phyloP scores from a whole-genome alignment of 2,888 invertebrate genomes.

The Bedellia somnulentella region DNA sequence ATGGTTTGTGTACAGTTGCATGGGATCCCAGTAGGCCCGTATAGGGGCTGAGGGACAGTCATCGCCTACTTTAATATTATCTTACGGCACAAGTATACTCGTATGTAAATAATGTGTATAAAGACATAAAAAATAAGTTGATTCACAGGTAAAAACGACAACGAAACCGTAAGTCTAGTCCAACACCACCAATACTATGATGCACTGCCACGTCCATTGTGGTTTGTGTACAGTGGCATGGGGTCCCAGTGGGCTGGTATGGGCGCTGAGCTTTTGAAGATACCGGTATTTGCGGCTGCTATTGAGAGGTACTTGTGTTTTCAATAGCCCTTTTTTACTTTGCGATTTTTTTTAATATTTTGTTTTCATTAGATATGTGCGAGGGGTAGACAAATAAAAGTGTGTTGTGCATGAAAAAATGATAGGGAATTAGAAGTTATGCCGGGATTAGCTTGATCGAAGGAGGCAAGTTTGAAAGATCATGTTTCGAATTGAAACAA shows the following conservation, averaged over 20 bases:
- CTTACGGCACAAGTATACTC: no score
- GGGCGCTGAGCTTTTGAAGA: slow-evolving; percentile 62
- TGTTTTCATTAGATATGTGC: no score
- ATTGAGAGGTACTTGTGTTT: slow-evolving; percentile 35
- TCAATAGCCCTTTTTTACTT: background rate
- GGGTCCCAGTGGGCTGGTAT: slow-evolving; percentile 70
- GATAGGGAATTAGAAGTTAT: no score
- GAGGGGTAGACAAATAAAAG: background rate
- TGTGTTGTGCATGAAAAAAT: no score
- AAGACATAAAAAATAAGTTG: no score
- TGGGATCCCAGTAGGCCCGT: no score
- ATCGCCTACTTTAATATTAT: no score
- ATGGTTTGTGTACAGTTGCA: slow-evolving; percentile 72
- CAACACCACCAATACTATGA: slow-evolving; percentile 20
- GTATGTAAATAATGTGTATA: no score
- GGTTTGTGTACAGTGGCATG: slow-evolving; percentile 73
- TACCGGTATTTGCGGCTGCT: slow-evolving; percentile 57
- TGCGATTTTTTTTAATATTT: slow-evolving; percentile 1
- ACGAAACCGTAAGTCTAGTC: slow-evolving; percentile 8
- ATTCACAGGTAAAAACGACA: background rate
- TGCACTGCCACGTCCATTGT: slow-evolving; percentile 45
- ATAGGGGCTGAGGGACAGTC: no score
- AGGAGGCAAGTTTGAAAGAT: no score
- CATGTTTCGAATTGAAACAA: no score
- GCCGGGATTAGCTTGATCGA: no score